Evolutionary conservation across 1,140 invertebrate species (phyloP).

Genomic region (Pantala flavescens): DNA sequence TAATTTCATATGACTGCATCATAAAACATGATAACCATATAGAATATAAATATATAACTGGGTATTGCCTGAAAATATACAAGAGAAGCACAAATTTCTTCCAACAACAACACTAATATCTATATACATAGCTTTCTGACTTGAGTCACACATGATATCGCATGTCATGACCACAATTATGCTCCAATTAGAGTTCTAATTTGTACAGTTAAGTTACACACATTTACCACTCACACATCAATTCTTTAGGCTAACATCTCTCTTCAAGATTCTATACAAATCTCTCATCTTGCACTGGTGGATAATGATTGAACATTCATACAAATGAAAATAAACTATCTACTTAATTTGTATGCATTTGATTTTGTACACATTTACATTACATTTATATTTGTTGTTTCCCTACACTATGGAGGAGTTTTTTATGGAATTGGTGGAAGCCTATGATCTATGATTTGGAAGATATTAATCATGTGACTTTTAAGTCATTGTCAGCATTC

Average conservation of each 20-base stretch:
- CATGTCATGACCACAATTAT: neutral
- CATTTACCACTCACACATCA: constrained; percentile 3
- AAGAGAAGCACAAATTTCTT: neutral
- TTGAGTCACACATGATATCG: neutral
- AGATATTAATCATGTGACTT: neutral
- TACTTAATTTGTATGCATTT: neutral
- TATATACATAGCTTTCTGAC: neutral
- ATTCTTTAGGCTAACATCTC: neutral
- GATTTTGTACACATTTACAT: constrained; percentile 3
- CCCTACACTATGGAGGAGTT: neutral
- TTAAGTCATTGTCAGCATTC: too few relatives aligned
- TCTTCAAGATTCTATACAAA: neutral
- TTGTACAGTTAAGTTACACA: neutral
- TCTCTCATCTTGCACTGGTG: neutral
- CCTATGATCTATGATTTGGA: neutral
- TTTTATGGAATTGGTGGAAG: neutral
- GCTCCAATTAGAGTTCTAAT: neutral
- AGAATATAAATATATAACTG: too few relatives aligned
- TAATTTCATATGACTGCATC: too few relatives aligned
- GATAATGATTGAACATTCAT: neutral
- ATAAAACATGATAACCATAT: too few relatives aligned
- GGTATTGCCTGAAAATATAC: neutral
- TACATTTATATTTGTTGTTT: neutral
- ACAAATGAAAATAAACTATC: neutral
- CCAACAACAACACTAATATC: neutral